These are phyloP conservation scores for Ennomos fuscantarius DNA, from an alignment of 2,888 invertebrate species.

Conservation along the genomic window DNA sequence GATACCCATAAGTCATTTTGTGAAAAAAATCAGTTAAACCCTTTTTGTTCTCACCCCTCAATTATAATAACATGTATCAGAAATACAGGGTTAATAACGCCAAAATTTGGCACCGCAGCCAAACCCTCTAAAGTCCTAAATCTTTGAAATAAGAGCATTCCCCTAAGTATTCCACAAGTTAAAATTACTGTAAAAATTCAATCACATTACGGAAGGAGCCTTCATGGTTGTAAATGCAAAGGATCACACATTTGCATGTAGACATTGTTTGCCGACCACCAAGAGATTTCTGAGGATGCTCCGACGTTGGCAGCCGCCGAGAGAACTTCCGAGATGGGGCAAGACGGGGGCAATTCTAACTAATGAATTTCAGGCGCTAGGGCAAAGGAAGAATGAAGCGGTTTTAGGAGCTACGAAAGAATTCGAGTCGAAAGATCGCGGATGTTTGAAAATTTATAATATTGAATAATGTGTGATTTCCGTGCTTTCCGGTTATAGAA, in stretches of 20 bases:
- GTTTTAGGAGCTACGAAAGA: no score
- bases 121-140: no score
- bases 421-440: no score
- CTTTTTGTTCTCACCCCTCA: no score
- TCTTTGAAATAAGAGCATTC: neutral
- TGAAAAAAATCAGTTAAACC: no score
- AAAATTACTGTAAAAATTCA: conserved; percentile 8
- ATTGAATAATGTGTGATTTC: no score
- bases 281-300: conserved; percentile 10
- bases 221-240: conserved; percentile 12
- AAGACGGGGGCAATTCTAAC: conserved; percentile 7
- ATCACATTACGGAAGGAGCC: conserved; percentile 11
- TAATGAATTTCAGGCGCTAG: conserved; percentile 20
- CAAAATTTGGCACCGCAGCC: no score
- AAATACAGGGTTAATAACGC: no score
- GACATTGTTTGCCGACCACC: conserved; percentile 11
- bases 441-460: no score
- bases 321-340: conserved; percentile 11
- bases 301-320: conserved; percentile 12
- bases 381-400: conserved; percentile 2
- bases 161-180: neutral
- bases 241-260: conserved; percentile 17
- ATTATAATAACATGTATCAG: no score
- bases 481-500: no score
- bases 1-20: no score